Conservation (phyloP, 2,888 invertebrate species). For the Eurytoma californica region DNA sequence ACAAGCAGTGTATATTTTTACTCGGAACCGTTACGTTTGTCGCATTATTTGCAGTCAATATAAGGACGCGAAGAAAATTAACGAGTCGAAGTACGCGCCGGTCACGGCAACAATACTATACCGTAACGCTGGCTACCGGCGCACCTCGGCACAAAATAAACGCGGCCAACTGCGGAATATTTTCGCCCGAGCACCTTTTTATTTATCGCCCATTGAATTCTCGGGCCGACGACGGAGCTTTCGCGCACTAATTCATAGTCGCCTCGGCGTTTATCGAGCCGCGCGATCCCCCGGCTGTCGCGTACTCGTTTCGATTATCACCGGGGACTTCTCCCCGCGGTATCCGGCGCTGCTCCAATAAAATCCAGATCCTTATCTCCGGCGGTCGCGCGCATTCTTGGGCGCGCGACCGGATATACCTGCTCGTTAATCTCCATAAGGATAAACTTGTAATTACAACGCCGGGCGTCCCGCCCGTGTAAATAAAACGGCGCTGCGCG, state of each 20-base stretch:
- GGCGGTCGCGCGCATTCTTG: too few relatives aligned
- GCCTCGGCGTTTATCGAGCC: conserved; percentile 61
- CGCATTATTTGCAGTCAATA: not conserved
- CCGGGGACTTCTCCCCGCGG: conserved; percentile 42
- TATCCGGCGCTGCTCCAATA: too few relatives aligned
- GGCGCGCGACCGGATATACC: not conserved
- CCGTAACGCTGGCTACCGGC: too few relatives aligned
- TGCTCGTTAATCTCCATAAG: not conserved
- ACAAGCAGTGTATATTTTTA: too few relatives aligned
- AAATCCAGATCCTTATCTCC: too few relatives aligned
- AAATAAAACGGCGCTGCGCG: not conserved
- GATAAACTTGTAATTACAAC: conserved; percentile 1
- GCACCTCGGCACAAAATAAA: conserved; percentile 33
- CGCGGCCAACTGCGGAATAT: conserved; percentile 66
- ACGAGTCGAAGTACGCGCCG: too few relatives aligned
- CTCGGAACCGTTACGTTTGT: too few relatives aligned
- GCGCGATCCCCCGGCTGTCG: not conserved
- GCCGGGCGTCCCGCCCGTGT: not conserved
- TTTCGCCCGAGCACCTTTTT: conserved; percentile 56
- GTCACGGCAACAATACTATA: too few relatives aligned
- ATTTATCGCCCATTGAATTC: conserved; percentile 71
- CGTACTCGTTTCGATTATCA: conserved; percentile 62
- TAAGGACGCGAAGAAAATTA: too few relatives aligned
- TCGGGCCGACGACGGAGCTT: conserved; percentile 62
- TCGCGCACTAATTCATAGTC: conserved; percentile 65